phyloP scores from a whole-genome alignment of 2,888 invertebrate species.

The Amiota minor region DNA sequence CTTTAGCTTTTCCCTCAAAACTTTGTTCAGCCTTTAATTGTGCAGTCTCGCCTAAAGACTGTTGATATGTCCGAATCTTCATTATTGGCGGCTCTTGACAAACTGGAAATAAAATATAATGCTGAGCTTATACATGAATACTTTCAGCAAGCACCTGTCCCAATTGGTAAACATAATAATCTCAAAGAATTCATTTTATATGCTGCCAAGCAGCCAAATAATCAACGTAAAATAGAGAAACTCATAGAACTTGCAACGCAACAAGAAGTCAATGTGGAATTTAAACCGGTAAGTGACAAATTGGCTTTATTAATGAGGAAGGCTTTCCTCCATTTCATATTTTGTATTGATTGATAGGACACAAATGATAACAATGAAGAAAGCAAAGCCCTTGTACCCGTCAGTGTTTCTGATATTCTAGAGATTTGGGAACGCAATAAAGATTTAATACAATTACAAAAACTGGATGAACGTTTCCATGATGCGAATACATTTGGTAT shows the following conservation, averaged over 20 bases:
- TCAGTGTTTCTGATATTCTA: constrained; percentile 68
- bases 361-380: background rate
- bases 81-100: constrained; percentile 72
- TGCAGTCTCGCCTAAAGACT: constrained; percentile 65
- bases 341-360: background rate
- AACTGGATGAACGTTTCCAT: constrained; percentile 68
- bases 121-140: constrained; percentile 62
- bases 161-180: constrained; percentile 41
- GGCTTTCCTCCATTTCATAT: background rate
- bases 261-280: constrained; percentile 66
- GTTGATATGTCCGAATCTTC: constrained; percentile 67
- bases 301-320: background rate
- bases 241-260: constrained; percentile 66
- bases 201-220: constrained; percentile 69
- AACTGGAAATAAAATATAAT: constrained; percentile 68
- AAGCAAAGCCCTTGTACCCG: constrained; percentile 53
- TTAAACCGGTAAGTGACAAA: constrained; percentile 60
- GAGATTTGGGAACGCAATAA: constrained; percentile 68
- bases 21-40: constrained; percentile 59
- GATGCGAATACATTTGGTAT: constrained; percentile 71
- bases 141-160: constrained; percentile 49
- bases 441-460: constrained; percentile 66
- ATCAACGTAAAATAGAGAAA: constrained; percentile 69
- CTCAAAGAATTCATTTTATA: constrained; percentile 67
- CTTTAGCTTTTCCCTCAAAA: constrained; percentile 53